Conservation (phyloP, 1,140 invertebrate species). For the Drosophila pruinosa region DNA sequence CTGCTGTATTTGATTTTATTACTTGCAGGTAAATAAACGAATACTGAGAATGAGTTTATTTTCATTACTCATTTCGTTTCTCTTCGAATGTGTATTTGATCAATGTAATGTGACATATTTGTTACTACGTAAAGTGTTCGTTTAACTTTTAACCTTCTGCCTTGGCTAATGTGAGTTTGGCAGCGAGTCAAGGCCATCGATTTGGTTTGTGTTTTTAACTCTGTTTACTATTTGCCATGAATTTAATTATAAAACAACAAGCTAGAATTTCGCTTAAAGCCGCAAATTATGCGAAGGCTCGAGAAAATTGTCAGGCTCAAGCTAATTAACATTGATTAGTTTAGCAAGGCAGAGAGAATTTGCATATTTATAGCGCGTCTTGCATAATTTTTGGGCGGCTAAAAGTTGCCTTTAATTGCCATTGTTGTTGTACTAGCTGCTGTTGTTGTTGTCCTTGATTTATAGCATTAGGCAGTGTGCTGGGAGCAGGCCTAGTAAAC, state of each 20-base stretch:
- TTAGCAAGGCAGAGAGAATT: constrained; percentile 43
- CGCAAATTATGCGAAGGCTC: constrained; percentile 18
- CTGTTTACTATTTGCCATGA: constrained; percentile 6
- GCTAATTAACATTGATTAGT: constrained; percentile 75
- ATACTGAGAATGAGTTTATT: background rate
- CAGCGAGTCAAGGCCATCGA: constrained; percentile 48
- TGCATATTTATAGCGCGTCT: constrained; percentile 68
- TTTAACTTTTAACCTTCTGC: constrained; percentile 13
- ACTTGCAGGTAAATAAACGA: background rate
- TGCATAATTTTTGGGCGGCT: constrained; percentile 56
- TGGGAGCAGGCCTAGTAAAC: constrained; percentile 7
- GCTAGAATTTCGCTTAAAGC: background rate
- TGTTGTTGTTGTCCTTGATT: constrained; percentile 49
- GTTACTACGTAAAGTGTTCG: background rate
- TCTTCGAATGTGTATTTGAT: background rate
- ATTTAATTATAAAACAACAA: constrained; percentile 55
- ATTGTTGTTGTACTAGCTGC: too few species aligned
- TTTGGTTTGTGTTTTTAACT: background rate
- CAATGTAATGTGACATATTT: constrained; percentile 2
- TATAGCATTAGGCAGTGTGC: constrained; percentile 53
- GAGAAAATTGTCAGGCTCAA: constrained; percentile 41
- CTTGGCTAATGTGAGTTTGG: constrained; percentile 57
- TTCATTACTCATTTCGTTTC: background rate
- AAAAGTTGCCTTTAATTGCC: constrained; percentile 9
- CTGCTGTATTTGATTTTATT: constrained; percentile 8